Base-by-base conservation (phyloP, 1,140 invertebrate genomes). In the Lineus longissimus region DNA sequence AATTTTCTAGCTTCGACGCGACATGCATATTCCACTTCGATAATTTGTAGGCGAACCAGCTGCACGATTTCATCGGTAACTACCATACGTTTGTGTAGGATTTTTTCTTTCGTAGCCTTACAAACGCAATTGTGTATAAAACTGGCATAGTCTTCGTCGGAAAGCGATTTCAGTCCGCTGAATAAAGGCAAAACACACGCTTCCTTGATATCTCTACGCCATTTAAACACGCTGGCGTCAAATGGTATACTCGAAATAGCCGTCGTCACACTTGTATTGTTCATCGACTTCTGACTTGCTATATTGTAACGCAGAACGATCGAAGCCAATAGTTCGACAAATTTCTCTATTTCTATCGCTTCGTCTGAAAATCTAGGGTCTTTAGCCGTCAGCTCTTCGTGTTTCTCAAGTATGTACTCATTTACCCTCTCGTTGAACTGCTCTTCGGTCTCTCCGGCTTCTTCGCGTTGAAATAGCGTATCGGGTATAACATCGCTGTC, bases 201-300 rank as follows among this genome's bases (percentile, higher is more conserved):
- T 51, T 51, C 47, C 47, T 51, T 51, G 6, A 51, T 51, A n/a
- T 51, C 47, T n/a, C 47, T 51, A 6, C 47, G 47, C 47, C 47
- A 51, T 27, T 51, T 51, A n/a, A 51, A 51, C 9, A 51, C 6
- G 25, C n/a, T n/a, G n/a, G 4, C 25, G 25, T 51, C 6, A 51
- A 13, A 43, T 19, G 47, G 6, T 7, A 51, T n/a, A n/a, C n/a
- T 51, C 4, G 47, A 19, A 7, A 51, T 51, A 6, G 47, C 6
- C n/a, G 4, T 4, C n/a, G 47, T n/a, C 9, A n/a, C 6, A 51
- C n/a, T 27, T 36, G 15, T 7, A 36, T 36, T 36, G 33, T 36
- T 36, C 15, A n/a, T n/a, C 11, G 40, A 43, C 19, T 11, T 43
- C 19, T 43, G 40, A 13, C 25, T 6, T 27, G 47, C 47, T 51